Conservation (phyloP, 2,888 invertebrate species). For the Cephus runcator region DNA sequence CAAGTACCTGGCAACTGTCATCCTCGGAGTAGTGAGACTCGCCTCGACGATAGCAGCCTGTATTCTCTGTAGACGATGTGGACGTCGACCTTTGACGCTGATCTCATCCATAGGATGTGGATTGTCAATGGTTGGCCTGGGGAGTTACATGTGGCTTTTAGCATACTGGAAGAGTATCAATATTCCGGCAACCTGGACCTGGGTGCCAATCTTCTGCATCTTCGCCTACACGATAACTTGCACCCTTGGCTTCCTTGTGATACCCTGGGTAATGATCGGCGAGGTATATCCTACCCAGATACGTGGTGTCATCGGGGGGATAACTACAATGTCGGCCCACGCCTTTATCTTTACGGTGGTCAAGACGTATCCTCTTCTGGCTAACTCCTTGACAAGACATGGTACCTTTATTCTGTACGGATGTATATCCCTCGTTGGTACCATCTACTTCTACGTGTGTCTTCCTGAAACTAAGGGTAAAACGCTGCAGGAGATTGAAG, state of each 20-base stretch:
- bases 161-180: constrained; percentile 67
- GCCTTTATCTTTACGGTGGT: constrained; percentile 75
- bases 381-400: constrained; percentile 67
- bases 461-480: constrained; percentile 78
- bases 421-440: constrained; percentile 70
- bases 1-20: constrained; percentile 72
- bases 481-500: constrained; percentile 76
- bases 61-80: constrained; percentile 71
- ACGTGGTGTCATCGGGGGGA: constrained; percentile 74
- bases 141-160: constrained; percentile 72
- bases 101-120: constrained; percentile 74
- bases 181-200: constrained; percentile 65
- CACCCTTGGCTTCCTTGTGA: constrained; percentile 75
- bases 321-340: constrained; percentile 76
- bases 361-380: constrained; percentile 73
- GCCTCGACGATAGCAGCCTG: constrained; percentile 74
- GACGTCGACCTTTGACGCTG: constrained; percentile 74
- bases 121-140: constrained; percentile 71
- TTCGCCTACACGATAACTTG: constrained; percentile 73
- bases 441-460: constrained; percentile 73
- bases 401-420: constrained; percentile 75
- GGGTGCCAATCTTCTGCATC: constrained; percentile 74
- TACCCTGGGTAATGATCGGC: constrained; percentile 82
- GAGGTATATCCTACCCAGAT: constrained; percentile 77
- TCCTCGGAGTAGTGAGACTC: constrained; percentile 71